Conservation (phyloP, 2,888 invertebrate species). For the Piscicola geometra region DNA sequence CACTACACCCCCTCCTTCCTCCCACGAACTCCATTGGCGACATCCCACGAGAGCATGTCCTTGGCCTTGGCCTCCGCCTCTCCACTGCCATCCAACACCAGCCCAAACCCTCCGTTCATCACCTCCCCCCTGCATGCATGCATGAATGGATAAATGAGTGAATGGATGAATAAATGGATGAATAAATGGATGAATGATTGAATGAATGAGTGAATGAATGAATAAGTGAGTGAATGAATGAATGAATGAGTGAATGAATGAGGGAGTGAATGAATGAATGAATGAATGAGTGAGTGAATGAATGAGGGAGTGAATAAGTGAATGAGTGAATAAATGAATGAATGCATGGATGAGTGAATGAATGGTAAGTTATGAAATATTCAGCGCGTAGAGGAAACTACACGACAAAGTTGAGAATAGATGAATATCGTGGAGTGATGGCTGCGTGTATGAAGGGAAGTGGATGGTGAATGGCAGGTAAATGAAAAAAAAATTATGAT, state of each 20-base stretch:
- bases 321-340: too few species aligned
- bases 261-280: neutral
- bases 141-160: too few species aligned
- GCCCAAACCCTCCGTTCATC: conserved; percentile 64
- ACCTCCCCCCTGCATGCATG: conserved; percentile 63
- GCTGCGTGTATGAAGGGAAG: too few species aligned
- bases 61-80: conserved; percentile 58
- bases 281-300: neutral
- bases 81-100: conserved; percentile 62
- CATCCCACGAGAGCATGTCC: conserved; percentile 63
- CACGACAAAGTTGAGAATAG: too few species aligned
- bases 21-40: conserved; percentile 61
- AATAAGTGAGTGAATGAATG: neutral
- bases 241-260: neutral
- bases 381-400: too few species aligned
- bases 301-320: too few species aligned
- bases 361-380: too few species aligned
- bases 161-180: neutral
- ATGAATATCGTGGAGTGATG: too few species aligned
- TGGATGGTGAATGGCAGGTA: too few species aligned
- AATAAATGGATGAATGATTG: neutral
- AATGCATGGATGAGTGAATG: too few species aligned
- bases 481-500: too few species aligned
- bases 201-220: neutral
- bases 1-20: neutral